Evolutionary conservation across 2,888 invertebrate genomes (phyloP).

Genomic region (Oxycera nigricornis): DNA sequence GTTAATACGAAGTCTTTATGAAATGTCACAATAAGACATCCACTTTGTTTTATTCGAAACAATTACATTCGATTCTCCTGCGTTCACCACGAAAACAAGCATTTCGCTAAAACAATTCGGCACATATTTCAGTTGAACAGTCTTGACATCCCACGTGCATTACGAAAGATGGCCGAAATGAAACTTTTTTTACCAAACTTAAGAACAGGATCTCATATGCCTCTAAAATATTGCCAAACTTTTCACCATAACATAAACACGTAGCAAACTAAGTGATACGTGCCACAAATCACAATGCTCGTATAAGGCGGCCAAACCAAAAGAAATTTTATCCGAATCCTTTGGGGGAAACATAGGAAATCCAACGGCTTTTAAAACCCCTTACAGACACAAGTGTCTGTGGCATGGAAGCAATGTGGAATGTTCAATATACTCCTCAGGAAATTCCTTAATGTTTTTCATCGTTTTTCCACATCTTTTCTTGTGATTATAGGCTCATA

Average conservation of each 20-base stretch:
- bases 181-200: slow-evolving; percentile 20
- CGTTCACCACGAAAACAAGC: background rate
- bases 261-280: slow-evolving; percentile 28
- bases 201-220: slow-evolving; percentile 26
- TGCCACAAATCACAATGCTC: slow-evolving; percentile 35
- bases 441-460: background rate
- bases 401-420: background rate
- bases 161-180: background rate
- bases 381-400: background rate
- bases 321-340: background rate
- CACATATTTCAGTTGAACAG: background rate
- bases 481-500: slow-evolving; percentile 11
- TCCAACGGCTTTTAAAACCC: slow-evolving; percentile 2
- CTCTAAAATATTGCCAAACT: slow-evolving; percentile 28
- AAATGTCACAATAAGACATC: background rate
- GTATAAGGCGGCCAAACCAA: background rate
- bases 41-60: background rate
- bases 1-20: background rate
- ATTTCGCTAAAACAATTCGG: background rate
- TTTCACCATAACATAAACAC: slow-evolving; percentile 32
- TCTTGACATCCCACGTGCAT: background rate
- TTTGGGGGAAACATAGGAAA: slow-evolving; percentile 4
- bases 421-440: background rate
- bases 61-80: background rate
- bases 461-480: background rate